Conservation (phyloP, 1,140 invertebrate genomes). For the Zelostemma sp. region DNA sequence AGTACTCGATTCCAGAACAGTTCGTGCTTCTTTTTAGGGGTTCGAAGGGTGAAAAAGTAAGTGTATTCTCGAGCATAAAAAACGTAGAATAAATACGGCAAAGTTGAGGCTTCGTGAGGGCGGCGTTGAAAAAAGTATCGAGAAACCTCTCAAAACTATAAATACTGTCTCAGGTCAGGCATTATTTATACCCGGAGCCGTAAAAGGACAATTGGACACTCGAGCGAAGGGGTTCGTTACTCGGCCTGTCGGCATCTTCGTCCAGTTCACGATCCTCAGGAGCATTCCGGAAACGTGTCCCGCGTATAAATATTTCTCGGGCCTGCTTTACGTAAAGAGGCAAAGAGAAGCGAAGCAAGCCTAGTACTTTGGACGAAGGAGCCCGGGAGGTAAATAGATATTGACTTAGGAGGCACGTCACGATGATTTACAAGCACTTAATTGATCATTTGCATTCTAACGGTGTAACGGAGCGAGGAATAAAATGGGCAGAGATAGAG, state of each 20-base stretch:
- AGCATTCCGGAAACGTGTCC: conserved; percentile 52
- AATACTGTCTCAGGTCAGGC: neutral
- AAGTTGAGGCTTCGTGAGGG: too few species aligned
- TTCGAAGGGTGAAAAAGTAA: too few species aligned
- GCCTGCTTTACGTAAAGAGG: conserved; percentile 8
- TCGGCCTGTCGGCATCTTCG: conserved; percentile 38
- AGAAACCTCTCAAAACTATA: neutral
- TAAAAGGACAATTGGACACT: conserved; percentile 22
- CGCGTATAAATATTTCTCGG: conserved; percentile 55
- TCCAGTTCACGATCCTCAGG: conserved; percentile 42
- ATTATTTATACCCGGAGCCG: neutral
- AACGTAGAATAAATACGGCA: too few species aligned
- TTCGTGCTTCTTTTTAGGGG: too few species aligned
- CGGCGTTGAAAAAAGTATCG: neutral
- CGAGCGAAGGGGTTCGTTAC: conserved; percentile 29
- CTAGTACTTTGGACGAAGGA: conserved; percentile 17
- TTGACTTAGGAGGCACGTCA: conserved; percentile 26
- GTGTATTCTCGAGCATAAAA: too few species aligned
- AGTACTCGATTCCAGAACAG: too few species aligned
- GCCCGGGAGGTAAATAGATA: conserved; percentile 41
- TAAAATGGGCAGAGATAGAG: conserved; percentile 7
- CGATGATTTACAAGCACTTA: conserved; percentile 63
- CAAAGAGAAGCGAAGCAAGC: conserved; percentile 23
- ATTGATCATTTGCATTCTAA: conserved; percentile 67
- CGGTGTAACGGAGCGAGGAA: conserved; percentile 26